Conservation (phyloP, 2,797 vertebrate genomes). For the Okamejei kenojei region DNA sequence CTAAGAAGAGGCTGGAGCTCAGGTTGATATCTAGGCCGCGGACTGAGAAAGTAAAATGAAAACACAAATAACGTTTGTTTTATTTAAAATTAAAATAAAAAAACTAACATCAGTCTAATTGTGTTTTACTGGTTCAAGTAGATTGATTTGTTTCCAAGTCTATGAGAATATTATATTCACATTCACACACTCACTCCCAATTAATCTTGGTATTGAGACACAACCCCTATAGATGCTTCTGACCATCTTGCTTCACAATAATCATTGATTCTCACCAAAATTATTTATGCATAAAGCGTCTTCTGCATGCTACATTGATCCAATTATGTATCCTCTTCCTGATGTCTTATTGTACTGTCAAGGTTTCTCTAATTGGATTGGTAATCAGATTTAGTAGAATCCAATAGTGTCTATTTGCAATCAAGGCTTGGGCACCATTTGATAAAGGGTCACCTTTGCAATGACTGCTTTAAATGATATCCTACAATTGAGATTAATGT, state of each 20-base stretch:
- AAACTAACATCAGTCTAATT: neutral
- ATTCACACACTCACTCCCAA: neutral
- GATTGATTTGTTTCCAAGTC: neutral
- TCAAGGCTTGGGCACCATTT: neutral
- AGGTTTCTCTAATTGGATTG: neutral
- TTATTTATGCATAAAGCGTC: neutral
- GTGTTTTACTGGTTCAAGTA: neutral
- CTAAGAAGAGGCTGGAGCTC: neutral
- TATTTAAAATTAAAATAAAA: neutral
- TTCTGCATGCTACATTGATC: neutral
- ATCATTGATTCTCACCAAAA: neutral
- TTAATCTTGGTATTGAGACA: neutral
- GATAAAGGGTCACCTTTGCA: neutral
- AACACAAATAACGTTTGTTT: neutral
- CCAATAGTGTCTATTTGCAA: neutral
- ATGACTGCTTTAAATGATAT: neutral
- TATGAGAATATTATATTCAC: neutral
- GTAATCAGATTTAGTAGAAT: neutral
- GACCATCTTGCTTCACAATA: neutral
- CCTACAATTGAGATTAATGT: neutral
- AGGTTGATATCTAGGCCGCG: neutral
- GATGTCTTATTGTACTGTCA: neutral
- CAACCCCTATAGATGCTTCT: neutral
- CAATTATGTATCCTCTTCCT: neutral
- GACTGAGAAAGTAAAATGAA: neutral